Conservation (phyloP, 2,113 vertebrate species). For the Datnioides undecimradiatus region DNA sequence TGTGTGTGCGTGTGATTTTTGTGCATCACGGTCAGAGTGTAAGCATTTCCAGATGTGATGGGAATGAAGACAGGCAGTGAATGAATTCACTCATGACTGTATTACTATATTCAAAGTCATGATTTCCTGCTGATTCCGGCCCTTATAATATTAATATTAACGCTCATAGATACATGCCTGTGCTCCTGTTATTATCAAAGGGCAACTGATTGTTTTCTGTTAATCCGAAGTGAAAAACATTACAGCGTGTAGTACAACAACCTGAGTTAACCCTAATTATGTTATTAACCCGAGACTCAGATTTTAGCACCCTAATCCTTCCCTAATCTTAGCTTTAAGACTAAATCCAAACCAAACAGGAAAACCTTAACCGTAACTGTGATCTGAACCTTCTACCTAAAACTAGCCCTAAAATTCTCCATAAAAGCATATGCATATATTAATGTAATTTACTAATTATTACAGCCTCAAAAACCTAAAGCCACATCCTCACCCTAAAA, state of each 20-base stretch:
- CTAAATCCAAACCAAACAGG: not conserved
- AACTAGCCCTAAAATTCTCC: not conserved
- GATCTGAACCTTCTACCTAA: not conserved
- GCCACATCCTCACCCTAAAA: not conserved
- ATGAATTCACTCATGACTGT: slow-evolving; percentile 15
- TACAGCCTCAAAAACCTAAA: not conserved
- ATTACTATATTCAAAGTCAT: not conserved
- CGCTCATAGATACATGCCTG: not conserved
- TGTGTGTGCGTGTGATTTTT: slow-evolving; percentile 43
- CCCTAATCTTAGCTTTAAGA: not conserved
- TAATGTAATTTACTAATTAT: not conserved
- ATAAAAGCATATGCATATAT: not conserved
- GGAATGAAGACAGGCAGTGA: slow-evolving; percentile 19
- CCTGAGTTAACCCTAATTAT: not conserved
- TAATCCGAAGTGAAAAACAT: not conserved
- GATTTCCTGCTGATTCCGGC: slow-evolving; percentile 9
- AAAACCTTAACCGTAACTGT: not conserved
- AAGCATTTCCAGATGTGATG: slow-evolving; percentile 75
- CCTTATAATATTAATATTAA: not conserved
- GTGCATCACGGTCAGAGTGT: slow-evolving; percentile 36
- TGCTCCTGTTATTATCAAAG: not conserved
- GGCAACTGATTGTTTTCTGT: not conserved
- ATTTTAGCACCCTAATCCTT: not conserved
- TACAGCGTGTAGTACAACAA: not conserved
- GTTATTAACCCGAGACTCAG: not conserved